phyloP scores from a whole-genome alignment of 2,888 invertebrate genomes.

The Pasiphila rectangulata region DNA sequence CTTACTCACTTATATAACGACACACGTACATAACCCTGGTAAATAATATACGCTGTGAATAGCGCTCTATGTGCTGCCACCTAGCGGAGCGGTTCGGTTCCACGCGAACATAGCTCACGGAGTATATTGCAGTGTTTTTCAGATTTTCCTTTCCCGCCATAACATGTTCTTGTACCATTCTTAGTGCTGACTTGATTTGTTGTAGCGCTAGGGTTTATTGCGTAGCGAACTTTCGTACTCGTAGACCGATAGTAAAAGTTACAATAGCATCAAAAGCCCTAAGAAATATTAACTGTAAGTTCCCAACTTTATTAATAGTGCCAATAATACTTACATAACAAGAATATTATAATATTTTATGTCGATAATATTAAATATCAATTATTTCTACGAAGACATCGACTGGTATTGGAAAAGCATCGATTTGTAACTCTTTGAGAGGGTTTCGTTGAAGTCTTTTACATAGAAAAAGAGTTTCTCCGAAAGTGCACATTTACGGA shows the following conservation, averaged over 20 bases:
- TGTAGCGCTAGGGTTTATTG: constrained; percentile 30
- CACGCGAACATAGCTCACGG: constrained; percentile 51
- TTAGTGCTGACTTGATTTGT: constrained; percentile 34
- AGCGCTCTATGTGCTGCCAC: constrained; percentile 78
- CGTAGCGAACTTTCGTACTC: constrained; percentile 18
- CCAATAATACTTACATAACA: no score
- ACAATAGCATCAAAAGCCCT: no score
- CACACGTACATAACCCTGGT: constrained; percentile 70
- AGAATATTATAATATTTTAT: no score
- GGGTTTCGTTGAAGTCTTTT: constrained; percentile 50
- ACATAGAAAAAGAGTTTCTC: constrained; percentile 35
- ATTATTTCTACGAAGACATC: no score
- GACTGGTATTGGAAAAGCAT: no score
- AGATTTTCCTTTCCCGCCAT: constrained; percentile 57
- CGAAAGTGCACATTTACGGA: neutral
- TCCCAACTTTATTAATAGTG: neutral
- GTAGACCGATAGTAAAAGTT: neutral
- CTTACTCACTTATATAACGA: constrained; percentile 80
- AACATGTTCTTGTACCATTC: constrained; percentile 51
- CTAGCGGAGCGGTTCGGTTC: constrained; percentile 66
- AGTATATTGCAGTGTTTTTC: constrained; percentile 55
- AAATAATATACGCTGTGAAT: constrained; percentile 78
- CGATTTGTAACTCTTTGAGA: constrained; percentile 30
- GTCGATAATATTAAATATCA: no score
- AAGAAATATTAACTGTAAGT: no score